Evolutionary conservation across 1,140 invertebrate species (phyloP), one percentile per base, ranked within the genome.

Genomic region (Cephus cinctus): DNA sequence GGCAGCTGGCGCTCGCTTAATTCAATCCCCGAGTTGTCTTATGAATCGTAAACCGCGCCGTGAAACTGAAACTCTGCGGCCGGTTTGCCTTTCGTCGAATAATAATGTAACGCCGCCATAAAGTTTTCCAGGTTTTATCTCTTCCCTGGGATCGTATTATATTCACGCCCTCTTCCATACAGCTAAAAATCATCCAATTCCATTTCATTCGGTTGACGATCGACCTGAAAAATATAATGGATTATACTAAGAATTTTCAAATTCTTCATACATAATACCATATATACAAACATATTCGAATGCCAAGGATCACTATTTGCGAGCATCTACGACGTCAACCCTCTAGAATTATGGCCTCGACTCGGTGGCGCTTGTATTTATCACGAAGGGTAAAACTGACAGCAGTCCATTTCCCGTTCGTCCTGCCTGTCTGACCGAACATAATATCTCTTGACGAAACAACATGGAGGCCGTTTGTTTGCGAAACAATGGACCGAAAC

Each of bases 381-480:
- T 73, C 68, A 72, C 63, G 61, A 63, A 65, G 67, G 68, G 68
- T 72, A 71, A 73, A 72, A 70, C 71, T 71, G 72, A 75, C 72
- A 75, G 72, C 68, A 65, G 72, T 73, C 71, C 69, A 73, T 73
- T 73, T 73, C 72, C 71, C 65, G 68, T 68, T 69, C 64, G 67
- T 70, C 64, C 67, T 67, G 46, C 53, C 67, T 69, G 68, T 69
- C 68, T 66, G 66, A 50, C 46, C 63, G 67, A 68, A 71, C 67
- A 70, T 74, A 68, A 68, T 69, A 73, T 73, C 69, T 67, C 62
- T 60, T 71, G 69, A 75, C 72, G 70, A 73, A 73, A 73, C 67
- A 69, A 67, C 69, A 67, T 73, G 69, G 68, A 71, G 68, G 68
- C 59, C 70, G 69, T 75, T 75, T 75, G 72, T 75, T 73, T 73